Evolutionary conservation across 2,888 invertebrate genomes (phyloP).

Genomic region (Drosophila sordidula): DNA sequence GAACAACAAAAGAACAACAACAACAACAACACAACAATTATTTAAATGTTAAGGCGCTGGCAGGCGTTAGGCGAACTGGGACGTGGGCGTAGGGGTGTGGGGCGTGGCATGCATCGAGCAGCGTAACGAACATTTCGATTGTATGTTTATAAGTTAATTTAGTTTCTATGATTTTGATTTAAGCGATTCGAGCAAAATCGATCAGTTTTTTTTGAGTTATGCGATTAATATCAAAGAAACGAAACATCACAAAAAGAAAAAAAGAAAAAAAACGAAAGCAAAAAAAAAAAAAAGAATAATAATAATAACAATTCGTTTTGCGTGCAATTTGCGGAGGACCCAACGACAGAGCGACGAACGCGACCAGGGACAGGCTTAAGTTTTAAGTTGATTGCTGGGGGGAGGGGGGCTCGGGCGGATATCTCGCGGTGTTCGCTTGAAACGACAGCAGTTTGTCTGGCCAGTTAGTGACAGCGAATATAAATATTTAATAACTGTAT

Average conservation of each 20-base stretch:
- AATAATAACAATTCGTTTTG: neutral
- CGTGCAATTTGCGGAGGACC: conserved; percentile 10
- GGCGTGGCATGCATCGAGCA: conserved; percentile 47
- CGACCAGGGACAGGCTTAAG: conserved; percentile 49
- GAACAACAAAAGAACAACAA: conserved; percentile 5
- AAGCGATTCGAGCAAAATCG: conserved; percentile 50
- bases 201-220: conserved; percentile 47
- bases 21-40: conserved; percentile 39
- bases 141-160: conserved; percentile 74
- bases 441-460: conserved; percentile 23
- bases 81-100: conserved; percentile 24
- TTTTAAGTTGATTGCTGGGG: conserved; percentile 60
- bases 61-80: conserved; percentile 12
- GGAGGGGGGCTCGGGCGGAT: conserved; percentile 13
- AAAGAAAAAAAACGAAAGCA: conserved; percentile 4
- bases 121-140: conserved; percentile 52
- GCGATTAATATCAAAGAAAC: conserved; percentile 29
- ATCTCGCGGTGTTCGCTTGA: neutral
- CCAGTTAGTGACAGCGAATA: conserved; percentile 40
- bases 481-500: conserved; percentile 53
- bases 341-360: conserved; percentile 28
- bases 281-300: neutral
- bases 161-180: conserved; percentile 62
- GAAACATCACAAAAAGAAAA: neutral
- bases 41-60: conserved; percentile 49